Evolutionary conservation across 2,797 vertebrate genomes (phyloP), one percentile per base, ranked within the genome.

Genomic region (Chloroceryle inda): DNA sequence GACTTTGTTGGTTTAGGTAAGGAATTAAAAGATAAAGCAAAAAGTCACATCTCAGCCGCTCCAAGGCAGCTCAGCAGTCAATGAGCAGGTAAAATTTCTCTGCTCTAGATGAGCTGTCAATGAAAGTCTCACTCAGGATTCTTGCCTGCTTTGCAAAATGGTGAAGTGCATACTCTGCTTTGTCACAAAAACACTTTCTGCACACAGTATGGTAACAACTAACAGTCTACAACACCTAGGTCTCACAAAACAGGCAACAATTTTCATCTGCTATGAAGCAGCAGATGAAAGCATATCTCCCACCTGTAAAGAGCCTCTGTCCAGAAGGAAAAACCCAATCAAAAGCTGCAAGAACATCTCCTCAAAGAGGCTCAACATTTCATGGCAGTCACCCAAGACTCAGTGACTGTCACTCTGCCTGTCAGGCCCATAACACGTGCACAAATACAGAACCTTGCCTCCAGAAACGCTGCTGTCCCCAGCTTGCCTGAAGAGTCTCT

Each of bases 401-500:
- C 62, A 3, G 11, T 8, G 35, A 16, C 67, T 23, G 11, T 5
- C 24, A 6, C 42, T 37, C 1, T 37, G 33, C 15, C 49, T 15
- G 31, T 3, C 10, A 5, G 22, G 11, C 10, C 42, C 17, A 4
- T 1, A 47, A 18, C 3, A 0, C 1, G 11, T 11, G 27, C 11
- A 1, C 0, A 1, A 40, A 42, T 3, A 19, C 26, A 64, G 42
- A 11, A 4, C 50, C 9, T 3, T 21, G 17, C 27, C 35, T 37
- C 23, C 8, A 24, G 19, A 67, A 71, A 52, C 1, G 3, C 55
- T 11, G 37, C 58, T 44, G 33, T 35, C 6, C 31, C 13, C 71
- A 44, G 44, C 40, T n/a, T 20, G 19, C 22, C 67, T 21, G 16
- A n/a, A 45, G 10, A 27, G 8, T 4, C 26, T 33, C 58, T 59